Evolutionary conservation across 2,797 vertebrate species (phyloP), one percentile per base, ranked within the genome.

Genomic region (Eulemur mongoz): DNA sequence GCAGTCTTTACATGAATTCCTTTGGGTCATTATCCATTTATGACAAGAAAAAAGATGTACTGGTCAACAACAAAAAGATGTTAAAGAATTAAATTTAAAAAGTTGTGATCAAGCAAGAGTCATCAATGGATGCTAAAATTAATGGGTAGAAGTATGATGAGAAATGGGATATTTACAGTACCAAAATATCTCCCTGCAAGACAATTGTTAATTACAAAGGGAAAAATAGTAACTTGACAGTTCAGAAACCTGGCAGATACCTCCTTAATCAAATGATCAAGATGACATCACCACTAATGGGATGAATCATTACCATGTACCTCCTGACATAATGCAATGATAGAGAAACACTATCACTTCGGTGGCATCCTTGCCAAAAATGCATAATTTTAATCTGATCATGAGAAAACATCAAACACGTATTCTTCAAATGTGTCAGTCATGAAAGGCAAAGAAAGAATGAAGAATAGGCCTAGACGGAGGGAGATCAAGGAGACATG

Each of bases 1-100:
- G 4, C n/a, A 94, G 40, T 30, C 35, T 67, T 97, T 76, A 90
- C 15, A 84, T 78, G 69, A 92, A 96, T 93, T 96, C 52, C n/a
- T 90, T 91, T 76, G 48, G 40, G 79, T 75, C 61, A 54, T 87
- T 80, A 88, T 52, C 20, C 27, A 87, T 15, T 80, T 79, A 45
- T 72, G 59, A 93, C 22, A 95, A 93, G 38, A 93, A 87, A 85
- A 73, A 45, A 23, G 17, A 35, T 35, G 9, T 38, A 38, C 12
- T 48, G 61, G 27, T 84, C 14, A 79, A 84, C 22, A 91, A 82
- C 18, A 18, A 65, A 22, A 95, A 72, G 48, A 63, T 81, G 8
- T 22, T 89, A 50, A 86, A 65, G 30, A 80, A 87, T 83, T 78
- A n/a, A 92, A 79, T 67, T 83, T 73, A 61, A 83, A 91, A 90